Evolutionary conservation across 2,888 invertebrate species (phyloP), one percentile per base, ranked within the genome.

Genomic region (Spatulosminthurus flaviceps): DNA sequence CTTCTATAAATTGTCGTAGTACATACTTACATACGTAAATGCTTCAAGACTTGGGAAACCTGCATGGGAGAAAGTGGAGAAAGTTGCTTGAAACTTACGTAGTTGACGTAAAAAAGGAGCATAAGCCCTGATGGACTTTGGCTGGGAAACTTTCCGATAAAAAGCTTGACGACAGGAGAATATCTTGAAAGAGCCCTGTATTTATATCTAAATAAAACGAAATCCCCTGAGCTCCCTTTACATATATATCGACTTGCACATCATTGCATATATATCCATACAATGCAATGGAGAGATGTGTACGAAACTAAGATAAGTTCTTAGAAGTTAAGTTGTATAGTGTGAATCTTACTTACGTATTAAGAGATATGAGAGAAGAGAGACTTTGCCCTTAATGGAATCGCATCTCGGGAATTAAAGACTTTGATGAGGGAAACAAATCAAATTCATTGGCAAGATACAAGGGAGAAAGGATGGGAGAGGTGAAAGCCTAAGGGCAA

Each of bases 391-490:
- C 61, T 34, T 61, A 71, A 78, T 71, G 34, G 71, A 78, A 60
- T 60, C 34, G 71, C 70, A 71, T 78, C 71, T n/a, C n/a, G 71
- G 60, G 71, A 71, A 69, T 77, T 77, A 34, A 41, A 34, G 69
- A 29, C 29, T 34, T 29, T 69, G 29, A 69, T 22, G 61, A 24
- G 61, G 41, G 64, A 70, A 78, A 71, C 64, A 78, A 78, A 71
- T 78, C 77, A 70, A 78, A 71, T 78, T 71, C 61, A 4, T 21
- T 64, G 29, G 69, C 19, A 19, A 21, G 34, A 13, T 9, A 34
- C 29, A 19, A 21, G n/a, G 19, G n/a, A 34, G 29, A 69, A 69
- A n/a, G 16, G 29, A 28, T 11, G 34, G 34, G 69, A 69, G 69
- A 69, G 34, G 34, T 29, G 28, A 69, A 34, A 69, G 69, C 28